A percentile compares a stretch with the other conserved stretches of the same genome.
Conservation (phyloP, 2,888 invertebrate species). For the Boloria selene region DNA sequence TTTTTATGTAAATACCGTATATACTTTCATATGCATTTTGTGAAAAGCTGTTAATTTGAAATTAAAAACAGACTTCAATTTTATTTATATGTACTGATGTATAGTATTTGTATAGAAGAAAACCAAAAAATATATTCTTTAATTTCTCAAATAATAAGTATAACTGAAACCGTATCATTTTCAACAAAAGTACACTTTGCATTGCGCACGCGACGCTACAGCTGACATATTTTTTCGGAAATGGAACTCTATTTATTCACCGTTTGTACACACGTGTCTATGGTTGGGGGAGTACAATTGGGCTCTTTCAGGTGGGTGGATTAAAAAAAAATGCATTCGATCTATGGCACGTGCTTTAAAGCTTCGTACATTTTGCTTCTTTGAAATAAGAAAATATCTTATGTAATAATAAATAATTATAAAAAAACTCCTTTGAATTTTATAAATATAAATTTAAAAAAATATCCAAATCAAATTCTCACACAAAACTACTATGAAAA, state of each 20-base stretch:
- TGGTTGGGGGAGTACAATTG: constrained; percentile 37
- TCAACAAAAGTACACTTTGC: constrained; percentile 29
- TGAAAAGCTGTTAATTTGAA: too few relatives aligned
- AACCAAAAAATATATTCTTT: too few relatives aligned
- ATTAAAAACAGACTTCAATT: too few relatives aligned
- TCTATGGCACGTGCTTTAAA: constrained; percentile 10
- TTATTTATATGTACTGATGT: too few relatives aligned
- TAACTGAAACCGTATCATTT: background rate
- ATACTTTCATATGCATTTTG: too few relatives aligned
- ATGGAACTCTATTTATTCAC: constrained; percentile 6
- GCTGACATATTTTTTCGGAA: constrained; percentile 9
- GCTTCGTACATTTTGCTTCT: background rate
- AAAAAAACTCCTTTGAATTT: too few relatives aligned
- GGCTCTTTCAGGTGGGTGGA: constrained; percentile 29
- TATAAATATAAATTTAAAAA: too few relatives aligned
- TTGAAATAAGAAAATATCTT: background rate
- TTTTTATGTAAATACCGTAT: too few relatives aligned
- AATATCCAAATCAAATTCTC: background rate
- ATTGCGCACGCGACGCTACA: constrained; percentile 31
- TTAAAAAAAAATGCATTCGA: constrained; percentile 8
- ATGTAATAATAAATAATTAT: too few relatives aligned
- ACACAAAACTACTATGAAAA: too few relatives aligned
- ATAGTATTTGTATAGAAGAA: too few relatives aligned
- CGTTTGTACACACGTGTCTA: constrained; percentile 27
- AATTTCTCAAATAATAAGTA: background rate